Percentiles rank a stretch among this genome's conserved stretches.
These are phyloP conservation scores for Podocnemis expansa DNA, from an alignment of 2,113 vertebrate genomes.

Conservation along the genomic window DNA sequence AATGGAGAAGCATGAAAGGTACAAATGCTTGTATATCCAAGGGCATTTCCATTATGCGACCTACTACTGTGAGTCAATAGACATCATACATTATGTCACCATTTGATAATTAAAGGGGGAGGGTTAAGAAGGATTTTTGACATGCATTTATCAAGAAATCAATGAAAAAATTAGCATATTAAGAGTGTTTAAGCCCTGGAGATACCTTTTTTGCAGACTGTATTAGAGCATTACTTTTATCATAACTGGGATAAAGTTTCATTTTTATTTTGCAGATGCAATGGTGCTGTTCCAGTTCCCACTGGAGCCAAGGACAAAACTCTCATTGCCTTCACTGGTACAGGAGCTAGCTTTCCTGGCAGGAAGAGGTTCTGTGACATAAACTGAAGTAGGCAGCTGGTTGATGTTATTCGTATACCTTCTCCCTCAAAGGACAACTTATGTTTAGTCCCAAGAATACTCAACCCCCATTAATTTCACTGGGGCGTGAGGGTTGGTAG, in stretches of 20 bases:
- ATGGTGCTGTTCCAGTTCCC: background rate
- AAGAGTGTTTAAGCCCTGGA: background rate
- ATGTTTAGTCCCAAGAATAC: background rate
- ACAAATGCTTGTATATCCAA: conserved; percentile 38
- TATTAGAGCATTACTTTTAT: background rate
- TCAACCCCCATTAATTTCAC: background rate
- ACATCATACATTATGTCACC: conserved; percentile 23
- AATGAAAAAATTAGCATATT: conserved; percentile 8
- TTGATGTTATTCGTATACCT: background rate
- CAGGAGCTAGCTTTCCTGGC: accelerated
- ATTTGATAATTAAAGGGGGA: conserved; percentile 53
- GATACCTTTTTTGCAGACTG: background rate
- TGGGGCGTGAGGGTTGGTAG: background rate
- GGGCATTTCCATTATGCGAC: conserved; percentile 53
- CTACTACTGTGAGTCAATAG: conserved; percentile 49
- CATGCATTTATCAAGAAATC: conserved; percentile 39
- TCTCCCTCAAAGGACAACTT: background rate
- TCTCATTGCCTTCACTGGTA: background rate
- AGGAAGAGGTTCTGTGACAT: background rate
- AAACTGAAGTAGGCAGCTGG: background rate
- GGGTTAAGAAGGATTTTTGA: conserved; percentile 28
- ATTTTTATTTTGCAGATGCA: background rate
- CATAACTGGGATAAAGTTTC: background rate
- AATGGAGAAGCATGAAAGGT: conserved; percentile 45
- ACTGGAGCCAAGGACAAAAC: background rate